phyloP scores from a whole-genome alignment of 2,797 vertebrate species.

The Antrozous pallidus region DNA sequence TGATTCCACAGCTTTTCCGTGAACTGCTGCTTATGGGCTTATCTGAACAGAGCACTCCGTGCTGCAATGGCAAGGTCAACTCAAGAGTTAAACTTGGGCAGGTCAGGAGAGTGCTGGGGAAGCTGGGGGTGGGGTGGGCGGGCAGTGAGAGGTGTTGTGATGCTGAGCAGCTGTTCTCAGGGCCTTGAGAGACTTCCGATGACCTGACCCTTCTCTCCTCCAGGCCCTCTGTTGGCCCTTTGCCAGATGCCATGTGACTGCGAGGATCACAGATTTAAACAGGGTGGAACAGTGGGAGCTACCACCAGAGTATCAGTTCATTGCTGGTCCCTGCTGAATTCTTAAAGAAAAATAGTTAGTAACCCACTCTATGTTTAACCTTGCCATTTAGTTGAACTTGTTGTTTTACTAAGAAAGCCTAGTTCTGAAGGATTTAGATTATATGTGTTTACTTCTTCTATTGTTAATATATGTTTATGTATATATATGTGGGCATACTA shows the following conservation, averaged over 20 bases:
- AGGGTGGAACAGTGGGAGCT: background rate
- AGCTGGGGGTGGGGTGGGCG: rapidly evolving
- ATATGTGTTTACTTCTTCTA: background rate
- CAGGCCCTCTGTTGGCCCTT: background rate
- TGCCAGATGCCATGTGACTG: background rate
- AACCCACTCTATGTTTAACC: background rate
- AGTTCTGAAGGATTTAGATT: background rate
- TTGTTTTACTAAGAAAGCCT: background rate
- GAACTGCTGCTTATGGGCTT: background rate
- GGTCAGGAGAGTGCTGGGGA: background rate
- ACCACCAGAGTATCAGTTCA: background rate
- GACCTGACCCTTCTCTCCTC: background rate
- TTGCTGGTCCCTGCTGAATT: background rate
- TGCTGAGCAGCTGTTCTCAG: constrained; percentile 30
- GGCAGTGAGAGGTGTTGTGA: background rate
- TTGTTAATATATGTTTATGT: background rate
- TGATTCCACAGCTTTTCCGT: background rate
- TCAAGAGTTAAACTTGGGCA: background rate
- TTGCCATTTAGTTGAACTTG: background rate
- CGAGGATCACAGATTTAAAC: background rate
- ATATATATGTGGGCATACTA: background rate
- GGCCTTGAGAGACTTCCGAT: background rate
- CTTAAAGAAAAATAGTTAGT: background rate
- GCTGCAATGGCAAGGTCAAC: background rate
- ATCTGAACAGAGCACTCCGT: background rate